These are phyloP conservation scores for Hippoglossus hippoglossus DNA, from an alignment of 2,797 vertebrate species.

Conservation along the genomic window DNA sequence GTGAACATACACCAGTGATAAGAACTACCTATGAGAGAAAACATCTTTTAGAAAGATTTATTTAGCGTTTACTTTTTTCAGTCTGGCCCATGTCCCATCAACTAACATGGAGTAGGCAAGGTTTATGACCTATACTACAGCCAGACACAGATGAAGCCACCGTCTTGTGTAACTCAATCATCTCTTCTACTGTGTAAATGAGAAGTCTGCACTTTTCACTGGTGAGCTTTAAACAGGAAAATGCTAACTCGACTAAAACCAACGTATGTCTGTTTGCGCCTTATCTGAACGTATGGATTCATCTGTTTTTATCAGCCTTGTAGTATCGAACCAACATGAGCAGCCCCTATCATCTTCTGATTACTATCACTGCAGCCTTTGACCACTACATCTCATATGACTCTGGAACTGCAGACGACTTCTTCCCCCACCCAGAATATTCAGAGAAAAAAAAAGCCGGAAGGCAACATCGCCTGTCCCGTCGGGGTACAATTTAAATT, in stretches of 20 bases:
- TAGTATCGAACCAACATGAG: slow-evolving; percentile 15
- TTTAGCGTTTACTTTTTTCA: too few species aligned
- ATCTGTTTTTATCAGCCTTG: slow-evolving; percentile 41
- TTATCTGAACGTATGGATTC: slow-evolving; percentile 42
- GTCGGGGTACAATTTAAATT: neutral
- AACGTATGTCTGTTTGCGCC: slow-evolving; percentile 3
- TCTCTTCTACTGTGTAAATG: neutral
- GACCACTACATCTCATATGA: slow-evolving; percentile 36
- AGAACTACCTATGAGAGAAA: too few species aligned
- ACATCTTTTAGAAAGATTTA: too few species aligned
- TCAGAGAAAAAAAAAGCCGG: neutral
- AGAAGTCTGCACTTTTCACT: slow-evolving; percentile 17
- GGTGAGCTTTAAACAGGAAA: slow-evolving; percentile 27
- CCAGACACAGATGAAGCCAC: neutral
- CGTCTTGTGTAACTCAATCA: neutral
- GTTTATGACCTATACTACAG: too few species aligned
- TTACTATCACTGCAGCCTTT: slow-evolving; percentile 51
- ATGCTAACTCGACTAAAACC: slow-evolving; percentile 35
- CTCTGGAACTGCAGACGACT: neutral
- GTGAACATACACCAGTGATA: too few species aligned
- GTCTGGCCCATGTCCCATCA: too few species aligned
- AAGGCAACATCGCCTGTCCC: neutral
- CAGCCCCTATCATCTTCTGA: slow-evolving; percentile 22
- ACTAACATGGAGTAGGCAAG: too few species aligned
- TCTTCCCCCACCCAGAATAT: neutral